Base-by-base conservation (phyloP, 1,140 invertebrate species). In the Calliopsis andreniformis region DNA sequence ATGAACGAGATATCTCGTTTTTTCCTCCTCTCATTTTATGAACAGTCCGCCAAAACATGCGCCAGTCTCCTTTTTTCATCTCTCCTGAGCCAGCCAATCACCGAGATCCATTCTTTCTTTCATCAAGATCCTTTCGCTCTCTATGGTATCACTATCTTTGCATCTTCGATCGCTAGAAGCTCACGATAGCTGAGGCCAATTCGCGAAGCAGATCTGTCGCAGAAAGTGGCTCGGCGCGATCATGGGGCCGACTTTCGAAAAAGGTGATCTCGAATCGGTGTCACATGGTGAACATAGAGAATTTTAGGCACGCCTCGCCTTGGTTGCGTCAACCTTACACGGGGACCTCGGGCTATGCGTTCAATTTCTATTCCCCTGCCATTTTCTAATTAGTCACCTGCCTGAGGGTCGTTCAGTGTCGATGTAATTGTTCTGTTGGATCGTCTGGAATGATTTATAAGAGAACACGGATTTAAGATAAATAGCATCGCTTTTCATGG, bases 201-300 rank as follows among this genome's bases (percentile, higher is more conserved):
- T 45, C n/a, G 49, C 51, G 49, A 45, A 10, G 35, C 23, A 47
- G 49, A 53, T 56, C 62, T 35, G 6, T 30, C 8, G 28, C 67
- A 14, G 71, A 67, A 75, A 58, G 62, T 30, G 42, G 67, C 66
- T 83, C 80, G 23, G 30, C 30, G 47, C 62, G 79, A 64, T 70
- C 78, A 63, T 78, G 62, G 69, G 80, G 70, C 68, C 67, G 51
- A 76, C 82, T 83, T 83, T 83, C 80, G 66, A 83, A 69, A 83
- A 83, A 83, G 71, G 61, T 79, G 77, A 82, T 83, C 82, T 76
- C 47, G 70, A 82, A 83, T 83, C 71, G 83, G 67, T 83, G 82
- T 83, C 80, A 83, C 82, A 71, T 71, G 69, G 45, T 68, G 80
- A 71, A 83, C 76, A 83, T 83, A 83, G 80, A 79, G 80, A 63